Percentiles rank a stretch among this genome's conserved stretches.
phyloP scores from a whole-genome alignment of 2,888 invertebrate species.

The Sclerodermus sp. region DNA sequence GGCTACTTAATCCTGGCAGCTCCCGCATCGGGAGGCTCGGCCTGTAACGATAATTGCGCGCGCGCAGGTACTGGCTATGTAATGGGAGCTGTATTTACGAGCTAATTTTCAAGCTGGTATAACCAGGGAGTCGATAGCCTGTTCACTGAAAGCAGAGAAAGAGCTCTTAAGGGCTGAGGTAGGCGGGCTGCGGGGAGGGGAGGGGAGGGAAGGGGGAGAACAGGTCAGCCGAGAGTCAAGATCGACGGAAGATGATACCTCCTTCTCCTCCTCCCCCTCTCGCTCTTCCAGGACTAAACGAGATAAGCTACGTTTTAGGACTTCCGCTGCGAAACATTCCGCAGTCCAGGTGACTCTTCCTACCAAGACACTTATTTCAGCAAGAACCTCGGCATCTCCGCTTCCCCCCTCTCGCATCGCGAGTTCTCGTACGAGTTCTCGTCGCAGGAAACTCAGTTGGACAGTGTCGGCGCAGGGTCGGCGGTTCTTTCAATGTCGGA shows the following conservation, averaged over 20 bases:
- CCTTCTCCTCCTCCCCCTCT: no score
- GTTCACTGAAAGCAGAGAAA: conserved; percentile 7
- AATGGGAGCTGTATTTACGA: conserved; percentile 37
- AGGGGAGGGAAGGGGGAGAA: conserved; percentile 4
- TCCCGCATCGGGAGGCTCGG: background rate
- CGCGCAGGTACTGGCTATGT: conserved; percentile 22
- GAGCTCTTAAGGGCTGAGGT: background rate
- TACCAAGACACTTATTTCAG: no score
- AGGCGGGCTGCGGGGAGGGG: conserved; percentile 4
- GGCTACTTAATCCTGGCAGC: no score
- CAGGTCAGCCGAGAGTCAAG: background rate
- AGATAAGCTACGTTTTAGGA: conserved; percentile 31
- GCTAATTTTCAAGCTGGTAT: conserved; percentile 35
- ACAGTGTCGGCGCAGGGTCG: no score
- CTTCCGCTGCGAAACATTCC: conserved; percentile 22
- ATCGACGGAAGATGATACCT: conserved; percentile 16
- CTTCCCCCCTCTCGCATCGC: no score
- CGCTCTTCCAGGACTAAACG: conserved; percentile 16
- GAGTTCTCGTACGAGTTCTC: no score
- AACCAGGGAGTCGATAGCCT: conserved; percentile 14
- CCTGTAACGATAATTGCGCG: conserved; percentile 34
- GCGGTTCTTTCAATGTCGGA: no score
- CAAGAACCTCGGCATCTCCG: no score
- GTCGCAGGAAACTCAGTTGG: no score
- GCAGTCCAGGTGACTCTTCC: no score